Percentiles rank a stretch among this genome's conserved stretches.
phyloP scores from a whole-genome alignment of 1,140 invertebrate species.

The Drosophila obscura region DNA sequence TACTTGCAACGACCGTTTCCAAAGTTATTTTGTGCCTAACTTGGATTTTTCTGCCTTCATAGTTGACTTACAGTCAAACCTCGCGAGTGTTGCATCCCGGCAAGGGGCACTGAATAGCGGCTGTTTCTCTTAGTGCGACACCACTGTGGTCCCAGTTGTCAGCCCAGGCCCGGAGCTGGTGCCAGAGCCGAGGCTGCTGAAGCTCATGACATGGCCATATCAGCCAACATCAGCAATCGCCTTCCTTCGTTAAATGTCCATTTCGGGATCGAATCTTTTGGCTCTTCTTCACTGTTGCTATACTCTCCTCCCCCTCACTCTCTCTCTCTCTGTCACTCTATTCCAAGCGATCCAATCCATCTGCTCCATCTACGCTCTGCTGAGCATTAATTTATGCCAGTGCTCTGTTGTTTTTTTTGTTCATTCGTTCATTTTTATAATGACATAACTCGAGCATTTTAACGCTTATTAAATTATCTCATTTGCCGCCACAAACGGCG shows the following conservation, averaged over 20 bases:
- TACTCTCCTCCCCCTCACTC: background rate
- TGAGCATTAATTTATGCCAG: constrained; percentile 59
- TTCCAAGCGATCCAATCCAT: background rate
- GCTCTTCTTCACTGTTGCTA: constrained; percentile 1
- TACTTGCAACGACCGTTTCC: constrained; percentile 56
- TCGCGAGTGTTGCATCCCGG: no score
- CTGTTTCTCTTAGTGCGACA: no score
- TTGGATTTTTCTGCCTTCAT: constrained; percentile 58
- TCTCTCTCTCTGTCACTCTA: background rate
- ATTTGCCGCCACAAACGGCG: constrained; percentile 76
- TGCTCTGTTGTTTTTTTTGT: constrained; percentile 55
- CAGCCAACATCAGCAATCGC: constrained; percentile 70
- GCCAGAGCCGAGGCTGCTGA: background rate
- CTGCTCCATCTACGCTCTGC: background rate
- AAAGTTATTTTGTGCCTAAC: constrained; percentile 79
- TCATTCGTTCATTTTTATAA: constrained; percentile 82
- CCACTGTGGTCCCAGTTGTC: constrained; percentile 19
- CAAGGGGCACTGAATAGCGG: no score
- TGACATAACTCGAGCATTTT: constrained; percentile 84
- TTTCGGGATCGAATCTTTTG: constrained; percentile 70
- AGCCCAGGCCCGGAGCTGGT: constrained; percentile 8
- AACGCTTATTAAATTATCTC: constrained; percentile 84
- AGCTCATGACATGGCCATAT: constrained; percentile 61
- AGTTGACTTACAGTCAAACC: constrained; percentile 6
- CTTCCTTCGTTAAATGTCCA: constrained; percentile 78